These are phyloP conservation scores for Euphonia xanthogaster DNA, from an alignment of 2,797 vertebrate genomes.

Conservation along the genomic window DNA sequence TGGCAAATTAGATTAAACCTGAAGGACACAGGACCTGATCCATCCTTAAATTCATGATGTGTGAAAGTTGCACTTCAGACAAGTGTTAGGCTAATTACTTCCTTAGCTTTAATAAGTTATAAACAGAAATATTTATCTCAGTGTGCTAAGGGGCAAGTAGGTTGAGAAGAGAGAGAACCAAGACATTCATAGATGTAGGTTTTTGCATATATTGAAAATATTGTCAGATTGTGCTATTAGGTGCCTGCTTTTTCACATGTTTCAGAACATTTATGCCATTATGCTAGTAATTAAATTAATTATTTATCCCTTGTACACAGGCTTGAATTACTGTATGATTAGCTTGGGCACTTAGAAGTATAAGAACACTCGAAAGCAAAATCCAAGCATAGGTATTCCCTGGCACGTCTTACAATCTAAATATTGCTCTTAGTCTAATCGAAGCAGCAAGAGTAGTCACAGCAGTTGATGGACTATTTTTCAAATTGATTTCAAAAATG, in stretches of 20 bases:
- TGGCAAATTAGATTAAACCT: constrained; percentile 50
- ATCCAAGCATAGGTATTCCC: constrained; percentile 79
- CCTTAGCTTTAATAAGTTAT: constrained; percentile 60
- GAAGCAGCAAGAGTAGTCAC: constrained; percentile 88
- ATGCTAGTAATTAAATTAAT: constrained; percentile 72
- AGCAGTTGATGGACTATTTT: constrained; percentile 99
- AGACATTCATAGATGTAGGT: background rate
- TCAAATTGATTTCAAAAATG: constrained; percentile 99
- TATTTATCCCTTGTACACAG: constrained; percentile 76
- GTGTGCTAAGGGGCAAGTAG: constrained; percentile 26
- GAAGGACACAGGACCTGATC: constrained; percentile 39
- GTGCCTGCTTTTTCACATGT: background rate
- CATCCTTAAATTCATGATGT: constrained; percentile 61
- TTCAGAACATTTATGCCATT: constrained; percentile 7
- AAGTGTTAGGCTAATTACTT: constrained; percentile 67
- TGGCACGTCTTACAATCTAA: constrained; percentile 82
- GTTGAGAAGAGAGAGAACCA: background rate
- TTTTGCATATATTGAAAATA: constrained; percentile 26
- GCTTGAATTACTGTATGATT: constrained; percentile 73
- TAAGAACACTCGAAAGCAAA: constrained; percentile 76
- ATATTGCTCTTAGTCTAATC: constrained; percentile 88
- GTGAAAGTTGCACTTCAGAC: constrained; percentile 57
- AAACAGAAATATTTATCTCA: constrained; percentile 56
- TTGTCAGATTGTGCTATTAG: background rate
- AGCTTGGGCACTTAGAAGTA: constrained; percentile 65